Conservation (phyloP, 2,113 vertebrate species). For the Pelmatolapia mariae region DNA sequence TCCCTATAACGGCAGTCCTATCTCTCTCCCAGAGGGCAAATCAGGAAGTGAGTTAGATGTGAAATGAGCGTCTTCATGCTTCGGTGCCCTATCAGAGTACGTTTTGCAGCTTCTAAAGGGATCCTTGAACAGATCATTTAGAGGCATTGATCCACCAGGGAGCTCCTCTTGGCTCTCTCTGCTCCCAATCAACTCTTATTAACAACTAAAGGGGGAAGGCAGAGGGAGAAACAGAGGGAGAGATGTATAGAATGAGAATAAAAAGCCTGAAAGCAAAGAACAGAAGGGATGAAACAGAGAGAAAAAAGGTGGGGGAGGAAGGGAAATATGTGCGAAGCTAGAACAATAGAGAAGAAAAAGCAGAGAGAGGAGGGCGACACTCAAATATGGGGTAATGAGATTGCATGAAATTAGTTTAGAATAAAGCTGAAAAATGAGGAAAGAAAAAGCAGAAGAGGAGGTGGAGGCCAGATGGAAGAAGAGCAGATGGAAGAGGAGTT, state of each 20-base stretch:
- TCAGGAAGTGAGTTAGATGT: slow-evolving; percentile 67
- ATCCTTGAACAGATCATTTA: slow-evolving; percentile 68
- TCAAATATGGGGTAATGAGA: slow-evolving; percentile 25
- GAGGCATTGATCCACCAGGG: slow-evolving; percentile 71
- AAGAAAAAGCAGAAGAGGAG: slow-evolving; percentile 1
- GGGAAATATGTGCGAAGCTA: background rate
- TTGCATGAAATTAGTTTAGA: background rate
- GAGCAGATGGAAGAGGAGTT: slow-evolving; percentile 38
- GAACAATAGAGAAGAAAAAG: slow-evolving; percentile 18
- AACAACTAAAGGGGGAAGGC: slow-evolving; percentile 47
- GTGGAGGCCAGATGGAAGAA: slow-evolving; percentile 27
- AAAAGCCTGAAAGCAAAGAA: background rate
- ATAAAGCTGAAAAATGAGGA: background rate
- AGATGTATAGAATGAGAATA: slow-evolving; percentile 50
- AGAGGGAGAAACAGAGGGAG: slow-evolving; percentile 29
- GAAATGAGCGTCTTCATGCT: slow-evolving; percentile 69
- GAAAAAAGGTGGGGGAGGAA: slow-evolving; percentile 4
- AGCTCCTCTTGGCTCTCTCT: slow-evolving; percentile 53
- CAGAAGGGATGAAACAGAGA: background rate
- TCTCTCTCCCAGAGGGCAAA: slow-evolving; percentile 58
- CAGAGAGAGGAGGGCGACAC: background rate
- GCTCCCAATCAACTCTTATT: slow-evolving; percentile 67
- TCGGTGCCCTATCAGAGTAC: slow-evolving; percentile 59
- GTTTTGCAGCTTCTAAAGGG: slow-evolving; percentile 62
- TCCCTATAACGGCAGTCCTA: slow-evolving; percentile 35